Conservation (phyloP, 2,888 invertebrate genomes). For the Rhamnusium bicolor region DNA sequence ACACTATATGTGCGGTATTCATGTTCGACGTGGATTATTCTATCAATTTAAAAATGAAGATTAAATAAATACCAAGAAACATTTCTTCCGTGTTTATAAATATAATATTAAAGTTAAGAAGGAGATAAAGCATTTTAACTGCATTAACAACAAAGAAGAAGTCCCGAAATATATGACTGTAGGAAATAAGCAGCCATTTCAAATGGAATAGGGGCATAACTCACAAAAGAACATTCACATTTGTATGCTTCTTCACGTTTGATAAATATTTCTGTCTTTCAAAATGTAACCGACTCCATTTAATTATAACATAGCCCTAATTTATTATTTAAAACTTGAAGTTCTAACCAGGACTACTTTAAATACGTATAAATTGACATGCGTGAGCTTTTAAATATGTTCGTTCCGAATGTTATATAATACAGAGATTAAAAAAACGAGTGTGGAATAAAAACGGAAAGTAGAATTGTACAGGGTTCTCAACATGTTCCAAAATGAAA, state of each 20-base stretch:
- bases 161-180: neutral
- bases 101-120: neutral
- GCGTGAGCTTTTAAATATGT: neutral
- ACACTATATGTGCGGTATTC: neutral
- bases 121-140: neutral
- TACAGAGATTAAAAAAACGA: neutral
- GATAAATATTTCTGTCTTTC: conserved; percentile 15
- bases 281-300: conserved; percentile 4
- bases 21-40: neutral
- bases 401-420: neutral
- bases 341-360: neutral
- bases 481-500: too few species aligned
- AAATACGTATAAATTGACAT: neutral
- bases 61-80: neutral
- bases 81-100: neutral
- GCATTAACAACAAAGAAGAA: neutral
- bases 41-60: neutral
- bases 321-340: conserved; percentile 28
- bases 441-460: too few species aligned
- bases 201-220: conserved; percentile 2
- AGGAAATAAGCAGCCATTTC: neutral
- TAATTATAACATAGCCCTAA: neutral
- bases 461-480: too few species aligned
- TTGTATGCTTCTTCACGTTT: conserved; percentile 30
- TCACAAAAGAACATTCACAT: conserved; percentile 5